Evolutionary conservation across 2,888 invertebrate genomes (phyloP).

Genomic region (Luffia ferchaultella): DNA sequence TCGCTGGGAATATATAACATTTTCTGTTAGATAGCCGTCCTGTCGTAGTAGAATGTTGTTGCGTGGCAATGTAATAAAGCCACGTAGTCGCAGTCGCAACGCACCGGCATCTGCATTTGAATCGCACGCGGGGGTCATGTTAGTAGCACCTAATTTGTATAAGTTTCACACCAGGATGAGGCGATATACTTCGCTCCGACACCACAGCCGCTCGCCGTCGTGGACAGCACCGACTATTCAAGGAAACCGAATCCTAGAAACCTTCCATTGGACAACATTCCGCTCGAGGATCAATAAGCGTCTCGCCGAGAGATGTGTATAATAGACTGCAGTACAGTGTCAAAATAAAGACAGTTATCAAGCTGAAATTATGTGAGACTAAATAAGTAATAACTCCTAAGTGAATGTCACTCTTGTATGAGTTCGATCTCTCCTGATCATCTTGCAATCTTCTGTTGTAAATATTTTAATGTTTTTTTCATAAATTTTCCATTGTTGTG

Average conservation of each 20-base stretch:
- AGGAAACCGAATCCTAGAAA: not conserved
- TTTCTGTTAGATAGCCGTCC: slow-evolving; percentile 44
- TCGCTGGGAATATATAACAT: slow-evolving; percentile 65
- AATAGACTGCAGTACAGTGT: not conserved
- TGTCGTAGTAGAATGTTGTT: slow-evolving; percentile 39
- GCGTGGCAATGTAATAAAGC: slow-evolving; percentile 48
- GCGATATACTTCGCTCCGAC: not conserved
- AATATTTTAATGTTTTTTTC: too few species aligned
- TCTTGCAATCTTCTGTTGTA: not conserved
- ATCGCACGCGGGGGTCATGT: not conserved
- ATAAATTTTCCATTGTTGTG: too few species aligned
- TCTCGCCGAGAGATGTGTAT: not conserved
- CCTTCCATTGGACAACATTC: not conserved
- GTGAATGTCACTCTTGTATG: not conserved
- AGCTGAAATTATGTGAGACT: not conserved
- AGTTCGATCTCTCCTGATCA: too few species aligned
- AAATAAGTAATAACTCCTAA: not conserved
- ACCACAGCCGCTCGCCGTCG: not conserved
- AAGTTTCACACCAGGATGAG: not conserved
- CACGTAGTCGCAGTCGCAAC: slow-evolving; percentile 27
- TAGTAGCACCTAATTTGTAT: not conserved
- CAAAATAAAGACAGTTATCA: not conserved
- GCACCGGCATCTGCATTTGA: not conserved
- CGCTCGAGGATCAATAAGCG: not conserved
- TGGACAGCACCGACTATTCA: not conserved